Evolutionary conservation across 2,797 vertebrate species (phyloP).

Genomic region (Peromyscus nudipes): DNA sequence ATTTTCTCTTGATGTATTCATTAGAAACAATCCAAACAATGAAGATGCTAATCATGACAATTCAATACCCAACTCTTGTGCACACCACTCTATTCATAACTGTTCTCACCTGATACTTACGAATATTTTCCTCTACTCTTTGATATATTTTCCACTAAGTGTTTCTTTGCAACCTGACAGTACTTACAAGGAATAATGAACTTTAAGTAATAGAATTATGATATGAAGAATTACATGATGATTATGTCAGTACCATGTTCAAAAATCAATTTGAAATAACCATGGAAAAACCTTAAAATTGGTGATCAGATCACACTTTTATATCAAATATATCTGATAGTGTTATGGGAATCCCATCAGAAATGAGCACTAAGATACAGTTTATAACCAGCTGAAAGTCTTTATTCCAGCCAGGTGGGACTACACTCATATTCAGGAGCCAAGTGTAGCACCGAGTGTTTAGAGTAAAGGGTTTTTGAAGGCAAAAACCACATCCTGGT

Average conservation of each 20-base stretch:
- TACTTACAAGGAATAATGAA: neutral
- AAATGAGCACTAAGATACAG: neutral
- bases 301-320: constrained; percentile 1
- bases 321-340: neutral
- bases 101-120: neutral
- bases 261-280: neutral
- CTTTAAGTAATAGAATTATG: constrained; percentile 54
- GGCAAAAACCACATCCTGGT: neutral
- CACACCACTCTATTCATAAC: neutral
- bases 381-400: neutral
- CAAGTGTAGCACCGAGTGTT: neutral
- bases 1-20: neutral
- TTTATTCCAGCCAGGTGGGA: neutral
- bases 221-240: constrained; percentile 15
- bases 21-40: constrained; percentile 28
- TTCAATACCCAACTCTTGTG: neutral
- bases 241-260: neutral
- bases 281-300: constrained; percentile 55
- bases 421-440: neutral
- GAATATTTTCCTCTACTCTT: constrained; percentile 6
- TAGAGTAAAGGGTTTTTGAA: neutral
- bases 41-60: constrained; percentile 10
- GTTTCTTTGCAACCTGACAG: neutral
- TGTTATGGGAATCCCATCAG: neutral
- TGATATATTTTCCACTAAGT: neutral